Base-by-base conservation (phyloP, 2,888 invertebrate genomes). In the Pseudoips prasinana region DNA sequence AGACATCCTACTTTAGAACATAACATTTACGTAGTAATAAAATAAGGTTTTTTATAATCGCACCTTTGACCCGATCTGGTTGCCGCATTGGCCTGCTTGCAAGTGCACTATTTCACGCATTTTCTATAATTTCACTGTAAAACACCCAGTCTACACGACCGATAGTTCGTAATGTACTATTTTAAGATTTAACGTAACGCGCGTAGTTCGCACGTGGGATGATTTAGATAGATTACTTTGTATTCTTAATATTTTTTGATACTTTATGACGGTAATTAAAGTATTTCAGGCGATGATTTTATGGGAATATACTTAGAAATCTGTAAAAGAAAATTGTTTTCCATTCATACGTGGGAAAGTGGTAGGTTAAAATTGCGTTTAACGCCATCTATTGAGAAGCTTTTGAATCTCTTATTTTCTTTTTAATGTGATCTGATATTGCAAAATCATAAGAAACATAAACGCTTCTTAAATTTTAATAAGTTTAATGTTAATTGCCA, bases 51-150 rank as follows among this genome's bases (percentile, higher is more conserved):
- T 55, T 34, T 42, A 10, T n/a, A 3, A 8, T 47, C 57, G 35
- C 46, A 96, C 96, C 94, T 96, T 96, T 45, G 96, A 95, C 57
- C 96, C 96, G 70, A 97, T 96, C 87, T 97, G 96, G 79, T 96
- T 96, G 49, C 96, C 96, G 77, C 96, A 96, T 81, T 96, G 96
- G 40, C 96, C 96, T 41, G 94, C 96, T 80, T 96, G 96, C 48
- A 96, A 90, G 84, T 96, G 96, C 55, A 96, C 95, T 67, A 96
- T 96, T 93, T 96, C 96, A 90, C 96, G 93, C 96, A 96, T 96
- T 74, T 72, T 82, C 8, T 20, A n/a, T 7, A 46, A 46, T 65
- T 64, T 46, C 62, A 61, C 50, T 52, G 3, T 14, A 34, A 57
- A 52, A 63, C 53, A 63, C 50, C 44, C 47, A 40, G 44, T 35